phyloP scores from a whole-genome alignment of 2,113 vertebrate genomes.

The Anarhynchus alexandrinus region DNA sequence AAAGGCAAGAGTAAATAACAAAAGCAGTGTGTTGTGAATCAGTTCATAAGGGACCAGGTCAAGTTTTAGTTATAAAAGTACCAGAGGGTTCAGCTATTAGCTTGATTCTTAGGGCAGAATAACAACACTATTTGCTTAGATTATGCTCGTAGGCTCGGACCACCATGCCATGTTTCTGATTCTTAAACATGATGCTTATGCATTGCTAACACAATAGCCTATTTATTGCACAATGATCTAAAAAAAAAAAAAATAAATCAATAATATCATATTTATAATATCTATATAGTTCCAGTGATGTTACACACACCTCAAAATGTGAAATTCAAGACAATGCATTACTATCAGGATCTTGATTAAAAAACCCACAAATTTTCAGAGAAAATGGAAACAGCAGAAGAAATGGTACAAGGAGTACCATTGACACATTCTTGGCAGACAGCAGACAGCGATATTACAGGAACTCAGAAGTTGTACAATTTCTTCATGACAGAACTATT shows the following conservation, averaged over 20 bases:
- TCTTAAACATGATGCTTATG: not conserved
- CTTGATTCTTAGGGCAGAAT: not conserved
- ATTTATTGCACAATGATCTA: not conserved
- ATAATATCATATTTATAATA: not conserved
- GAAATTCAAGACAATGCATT: not conserved
- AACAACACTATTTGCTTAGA: not conserved
- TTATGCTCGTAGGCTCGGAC: not conserved
- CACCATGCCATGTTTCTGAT: not conserved
- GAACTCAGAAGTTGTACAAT: not conserved
- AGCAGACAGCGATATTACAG: not conserved
- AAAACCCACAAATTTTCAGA: not conserved
- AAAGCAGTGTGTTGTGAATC: conserved; percentile 31
- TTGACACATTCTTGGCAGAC: not conserved
- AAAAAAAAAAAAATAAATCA: not conserved
- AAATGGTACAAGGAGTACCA: not conserved
- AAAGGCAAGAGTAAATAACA: conserved; percentile 23
- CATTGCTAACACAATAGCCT: not conserved
- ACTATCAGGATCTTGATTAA: not conserved
- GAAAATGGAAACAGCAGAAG: not conserved
- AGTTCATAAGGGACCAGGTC: conserved; percentile 9
- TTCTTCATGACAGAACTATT: not conserved
- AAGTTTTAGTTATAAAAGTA: not conserved
- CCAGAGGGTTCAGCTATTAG: not conserved
- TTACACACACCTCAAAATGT: not conserved
- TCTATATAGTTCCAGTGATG: not conserved